Evolutionary conservation across 1,140 invertebrate genomes (phyloP), one percentile per base, ranked within the genome.

Genomic region (Antheraea mylitta): DNA sequence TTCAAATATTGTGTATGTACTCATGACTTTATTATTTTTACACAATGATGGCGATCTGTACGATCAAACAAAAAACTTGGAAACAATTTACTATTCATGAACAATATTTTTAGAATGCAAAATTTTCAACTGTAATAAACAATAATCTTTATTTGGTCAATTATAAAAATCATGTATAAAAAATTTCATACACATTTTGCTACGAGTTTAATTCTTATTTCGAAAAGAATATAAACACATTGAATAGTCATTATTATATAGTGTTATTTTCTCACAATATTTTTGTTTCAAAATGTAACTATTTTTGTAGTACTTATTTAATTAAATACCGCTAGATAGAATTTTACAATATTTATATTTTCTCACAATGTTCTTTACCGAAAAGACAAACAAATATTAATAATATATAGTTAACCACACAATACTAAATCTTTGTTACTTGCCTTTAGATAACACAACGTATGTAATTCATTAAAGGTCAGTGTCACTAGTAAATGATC

Each of bases 231-330:
- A 42, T 7, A 42, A 6, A 13, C 16, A 16, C 5, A 53, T 53
- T 16, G 16, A 13, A n/a, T 53, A 13, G 16, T 53, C 11, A 16
- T 53, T 53, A 53, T 53, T 53, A 13, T 53, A 13, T 53, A 53
- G 10, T 53, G 16, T 53, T 53, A 13, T 53, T 53, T 53, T 53
- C 11, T n/a, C 5, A 53, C 45, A 10, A 82, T 80, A 84, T 86
- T 81, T 75, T 75, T 58, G 45, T 86, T 90, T 86, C 83, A 86
- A 80, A 90, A 89, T 89, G 86, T 82, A 90, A 89, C 90, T 92
- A 92, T 92, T 92, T 92, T 92, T 92, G 88, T 92, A 92, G 90
- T 30, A 89, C 42, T 88, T 90, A 89, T 89, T 86, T 85, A 77
- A 89, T 91, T 84, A 74, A 90, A 82, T 90, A 89, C 83, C 85